phyloP scores from a whole-genome alignment of 2,888 invertebrate species.

The Synanthedon andrenaeformis region DNA sequence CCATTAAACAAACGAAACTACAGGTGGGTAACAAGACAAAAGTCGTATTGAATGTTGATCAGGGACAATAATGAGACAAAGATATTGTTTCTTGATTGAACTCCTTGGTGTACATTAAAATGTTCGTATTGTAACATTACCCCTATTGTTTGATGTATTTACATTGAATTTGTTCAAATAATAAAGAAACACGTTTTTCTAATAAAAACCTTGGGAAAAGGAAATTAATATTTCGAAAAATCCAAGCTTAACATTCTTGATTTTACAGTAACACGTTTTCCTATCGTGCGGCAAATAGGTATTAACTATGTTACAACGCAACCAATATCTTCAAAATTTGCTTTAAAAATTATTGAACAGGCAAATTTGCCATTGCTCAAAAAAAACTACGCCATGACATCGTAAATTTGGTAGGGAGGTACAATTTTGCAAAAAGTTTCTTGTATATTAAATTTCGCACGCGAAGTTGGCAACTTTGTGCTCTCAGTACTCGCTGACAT shows the following conservation, averaged over 20 bases:
- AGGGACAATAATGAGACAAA: constrained; percentile 33
- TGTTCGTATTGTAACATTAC: neutral
- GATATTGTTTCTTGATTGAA: constrained; percentile 32
- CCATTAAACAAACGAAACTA: constrained; percentile 21
- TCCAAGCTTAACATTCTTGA: too few relatives aligned
- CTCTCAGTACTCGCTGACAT: constrained; percentile 24
- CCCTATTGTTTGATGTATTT: neutral
- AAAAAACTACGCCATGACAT: constrained; percentile 51
- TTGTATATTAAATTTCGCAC: constrained; percentile 44
- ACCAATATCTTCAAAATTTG: constrained; percentile 38
- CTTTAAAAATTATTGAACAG: constrained; percentile 40
- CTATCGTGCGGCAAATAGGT: too few relatives aligned
- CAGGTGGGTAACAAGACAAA: constrained; percentile 39
- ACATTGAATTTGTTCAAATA: too few relatives aligned
- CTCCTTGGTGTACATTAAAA: constrained; percentile 17
- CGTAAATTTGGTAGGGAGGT: constrained; percentile 28
- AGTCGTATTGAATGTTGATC: constrained; percentile 47
- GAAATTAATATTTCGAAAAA: too few relatives aligned
- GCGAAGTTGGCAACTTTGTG: constrained; percentile 38
- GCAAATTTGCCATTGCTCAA: constrained; percentile 42
- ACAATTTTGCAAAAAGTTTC: constrained; percentile 47
- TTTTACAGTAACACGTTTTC: too few relatives aligned
- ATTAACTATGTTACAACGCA: too few relatives aligned
- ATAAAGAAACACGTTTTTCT: too few relatives aligned
- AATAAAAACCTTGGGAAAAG: too few relatives aligned